Conservation (phyloP, 2,113 vertebrate species). For the Oncorhynchus kisutch region DNA sequence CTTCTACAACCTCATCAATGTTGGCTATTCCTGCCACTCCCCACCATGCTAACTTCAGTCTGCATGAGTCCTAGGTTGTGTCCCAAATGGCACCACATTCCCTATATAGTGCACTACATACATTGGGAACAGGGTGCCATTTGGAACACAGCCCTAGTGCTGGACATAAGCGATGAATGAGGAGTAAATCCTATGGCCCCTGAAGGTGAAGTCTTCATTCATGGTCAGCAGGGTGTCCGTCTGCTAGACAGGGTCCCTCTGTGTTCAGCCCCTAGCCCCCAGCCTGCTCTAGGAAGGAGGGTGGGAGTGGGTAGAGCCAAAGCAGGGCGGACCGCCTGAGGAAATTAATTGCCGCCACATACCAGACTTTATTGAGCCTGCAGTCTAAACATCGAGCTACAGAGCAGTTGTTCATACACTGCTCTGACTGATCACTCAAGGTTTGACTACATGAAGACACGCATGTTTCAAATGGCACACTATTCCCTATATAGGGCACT, state of each 20-base stretch:
- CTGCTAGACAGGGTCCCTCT: neutral
- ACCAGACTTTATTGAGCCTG: constrained; percentile 17
- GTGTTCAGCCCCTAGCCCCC: neutral
- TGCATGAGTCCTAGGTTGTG: no score
- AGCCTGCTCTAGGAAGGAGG: neutral
- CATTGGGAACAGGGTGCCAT: no score
- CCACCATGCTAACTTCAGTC: no score
- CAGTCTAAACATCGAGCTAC: neutral
- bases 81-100: no score
- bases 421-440: neutral
- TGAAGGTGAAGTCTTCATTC: neutral
- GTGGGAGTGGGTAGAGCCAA: neutral
- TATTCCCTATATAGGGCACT: neutral
- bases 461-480: neutral
- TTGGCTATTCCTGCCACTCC: no score
- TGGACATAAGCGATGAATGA: neutral
- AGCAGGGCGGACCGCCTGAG: neutral
- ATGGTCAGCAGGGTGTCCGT: neutral
- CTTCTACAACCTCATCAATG: no score
- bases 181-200: neutral
- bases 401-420: neutral
- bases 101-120: no score
- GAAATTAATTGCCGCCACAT: constrained; percentile 22
- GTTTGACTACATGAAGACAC: no score
- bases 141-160: no score